These are phyloP conservation scores for Epinephelus lanceolatus DNA, from an alignment of 2,113 vertebrate species.

Conservation along the genomic window DNA sequence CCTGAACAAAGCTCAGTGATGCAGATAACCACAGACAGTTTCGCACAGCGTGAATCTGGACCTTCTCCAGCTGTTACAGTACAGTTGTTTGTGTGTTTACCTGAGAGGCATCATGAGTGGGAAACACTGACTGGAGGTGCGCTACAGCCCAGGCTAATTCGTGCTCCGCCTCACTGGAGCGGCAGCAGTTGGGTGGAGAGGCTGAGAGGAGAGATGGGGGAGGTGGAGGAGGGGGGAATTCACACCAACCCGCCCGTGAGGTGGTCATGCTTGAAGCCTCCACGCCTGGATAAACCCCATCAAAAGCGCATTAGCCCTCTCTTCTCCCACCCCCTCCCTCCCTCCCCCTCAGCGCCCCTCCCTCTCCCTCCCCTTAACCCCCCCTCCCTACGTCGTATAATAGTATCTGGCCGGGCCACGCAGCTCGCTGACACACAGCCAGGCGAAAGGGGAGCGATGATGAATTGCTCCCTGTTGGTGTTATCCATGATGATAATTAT, in stretches of 20 bases:
- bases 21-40: neutral
- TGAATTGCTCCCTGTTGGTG: conserved; percentile 95
- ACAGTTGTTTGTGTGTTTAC: conserved; percentile 31
- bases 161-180: conserved; percentile 39
- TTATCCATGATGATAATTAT: conserved; percentile 95
- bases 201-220: conserved; percentile 31
- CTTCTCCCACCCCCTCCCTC: conserved; percentile 79
- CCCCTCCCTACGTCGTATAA: conserved; percentile 88
- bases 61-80: conserved; percentile 17
- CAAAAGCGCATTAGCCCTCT: conserved; percentile 97
- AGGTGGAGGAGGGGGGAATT: conserved; percentile 42
- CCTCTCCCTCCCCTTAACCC: conserved; percentile 81
- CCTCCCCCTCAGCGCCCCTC: conserved; percentile 72
- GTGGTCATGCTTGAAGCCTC: conserved; percentile 91
- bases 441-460: conserved; percentile 89
- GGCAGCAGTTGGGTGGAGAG: conserved; percentile 23
- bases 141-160: conserved; percentile 2
- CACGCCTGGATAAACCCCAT: conserved; percentile 98
- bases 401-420: conserved; percentile 94
- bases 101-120: conserved; percentile 27
- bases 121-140: conserved; percentile 23
- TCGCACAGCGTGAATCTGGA: conserved; percentile 14
- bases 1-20: conserved; percentile 1
- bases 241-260: conserved; percentile 78
- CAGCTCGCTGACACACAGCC: conserved; percentile 91